Base-by-base conservation (phyloP, 37 sponge, comb jelly and placozoan species). In the Aphrocallistes beatrix region DNA sequence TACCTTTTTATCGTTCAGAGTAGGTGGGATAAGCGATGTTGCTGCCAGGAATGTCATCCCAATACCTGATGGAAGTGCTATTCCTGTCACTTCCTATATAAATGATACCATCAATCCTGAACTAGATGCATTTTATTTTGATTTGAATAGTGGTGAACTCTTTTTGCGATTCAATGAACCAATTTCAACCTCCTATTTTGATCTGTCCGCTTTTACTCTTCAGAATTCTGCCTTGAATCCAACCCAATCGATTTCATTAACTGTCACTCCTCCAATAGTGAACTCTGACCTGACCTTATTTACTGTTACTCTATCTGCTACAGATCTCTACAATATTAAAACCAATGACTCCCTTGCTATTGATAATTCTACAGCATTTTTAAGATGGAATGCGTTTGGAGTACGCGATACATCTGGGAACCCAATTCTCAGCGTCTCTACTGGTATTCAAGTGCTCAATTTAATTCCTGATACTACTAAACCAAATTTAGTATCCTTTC, bases 101-200 rank as follows among this genome's bases (percentile, higher is more conserved):
- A 42, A 88, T 38, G 96, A 95, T 85, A 47, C 83, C 13, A 82
- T 85, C 16, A 50, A 89, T 21, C 96, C 96, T 45, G 37, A 45
- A 0, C 86, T 95, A 0, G 23, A 51, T 16, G 36, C 48, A 3
- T 95, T 60, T 82, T 83, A 38, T 37, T 84, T 95, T 51, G 85
- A 93, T 51, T 85, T 93, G 1, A 81, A 81, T 1, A 39, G 47
- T 45, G 96, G 88, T 34, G 45, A 36, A 1, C 87, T 95, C 0
- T 36, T 49, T 0, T 82, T 95, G 40, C 89, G 86, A 9, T 95
- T 95, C 37, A 85, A 88, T 86, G 93, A 95, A 82, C 91, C 96
- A 32, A 89, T 95, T 25, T 48, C 86, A 1, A 36, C 87, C 0
- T 49, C 81, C 23, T 39, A 36, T 28, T 83, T 95, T 37, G 91